Percentiles rank a stretch among this genome's conserved stretches.
These are phyloP conservation scores for Phengaris alcon DNA, from an alignment of 2,888 invertebrate species.

Conservation along the genomic window DNA sequence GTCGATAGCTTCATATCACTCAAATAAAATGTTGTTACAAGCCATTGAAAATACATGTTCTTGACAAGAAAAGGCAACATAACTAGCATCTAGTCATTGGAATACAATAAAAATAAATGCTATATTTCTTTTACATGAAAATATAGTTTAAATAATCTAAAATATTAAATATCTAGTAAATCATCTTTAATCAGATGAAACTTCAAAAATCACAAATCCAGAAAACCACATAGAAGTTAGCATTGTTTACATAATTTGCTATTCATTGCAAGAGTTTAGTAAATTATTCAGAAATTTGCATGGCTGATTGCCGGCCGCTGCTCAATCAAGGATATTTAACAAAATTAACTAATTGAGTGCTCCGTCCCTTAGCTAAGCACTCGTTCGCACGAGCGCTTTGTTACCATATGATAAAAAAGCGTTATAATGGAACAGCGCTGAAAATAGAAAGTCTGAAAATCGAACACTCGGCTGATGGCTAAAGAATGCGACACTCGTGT, in stretches of 20 bases:
- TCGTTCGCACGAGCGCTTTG: no score
- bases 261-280: conserved; percentile 32
- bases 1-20: conserved; percentile 7
- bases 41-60: background rate
- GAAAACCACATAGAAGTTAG: background rate
- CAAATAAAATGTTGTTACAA: background rate
- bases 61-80: no score
- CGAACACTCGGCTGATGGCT: no score
- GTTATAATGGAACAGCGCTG: no score
- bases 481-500: no score
- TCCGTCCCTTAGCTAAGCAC: conserved; percentile 41
- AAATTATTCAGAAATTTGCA: conserved; percentile 64
- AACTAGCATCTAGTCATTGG: no score
- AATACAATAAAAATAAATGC: no score
- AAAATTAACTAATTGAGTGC: conserved; percentile 78
- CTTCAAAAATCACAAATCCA: background rate
- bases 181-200: background rate
- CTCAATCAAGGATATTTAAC: conserved; percentile 79
- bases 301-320: conserved; percentile 76
- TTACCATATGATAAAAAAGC: no score
- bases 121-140: no score
- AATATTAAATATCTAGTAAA: no score
- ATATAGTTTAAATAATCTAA: no score
- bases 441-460: no score
- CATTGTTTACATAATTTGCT: background rate